phyloP scores from a whole-genome alignment of 2,888 invertebrate species.

The Helicoverpa assulta region DNA sequence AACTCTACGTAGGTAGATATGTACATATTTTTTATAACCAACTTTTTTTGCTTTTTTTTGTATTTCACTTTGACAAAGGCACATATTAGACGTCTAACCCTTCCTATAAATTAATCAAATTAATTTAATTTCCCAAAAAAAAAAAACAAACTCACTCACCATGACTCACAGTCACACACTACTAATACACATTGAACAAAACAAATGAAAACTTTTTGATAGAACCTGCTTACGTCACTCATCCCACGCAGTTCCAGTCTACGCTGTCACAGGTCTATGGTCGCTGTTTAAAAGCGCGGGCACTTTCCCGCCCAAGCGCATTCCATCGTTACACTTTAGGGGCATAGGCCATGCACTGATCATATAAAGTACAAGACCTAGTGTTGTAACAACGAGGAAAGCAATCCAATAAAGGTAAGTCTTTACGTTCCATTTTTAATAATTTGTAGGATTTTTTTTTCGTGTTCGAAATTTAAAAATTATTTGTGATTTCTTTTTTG shows the following conservation, averaged over 20 bases:
- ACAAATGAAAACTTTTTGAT: slow-evolving; percentile 33
- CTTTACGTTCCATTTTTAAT: not conserved
- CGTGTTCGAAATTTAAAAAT: not conserved
- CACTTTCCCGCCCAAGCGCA: slow-evolving; percentile 81
- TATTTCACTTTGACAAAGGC: too few species aligned
- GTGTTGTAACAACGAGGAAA: slow-evolving; percentile 38
- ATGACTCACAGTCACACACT: slow-evolving; percentile 15
- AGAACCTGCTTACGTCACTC: slow-evolving; percentile 66
- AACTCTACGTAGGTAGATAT: too few species aligned
- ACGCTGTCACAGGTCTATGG: slow-evolving; percentile 72
- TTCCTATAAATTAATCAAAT: not conserved
- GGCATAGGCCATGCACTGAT: slow-evolving; percentile 69
- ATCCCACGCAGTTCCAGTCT: slow-evolving; percentile 73
- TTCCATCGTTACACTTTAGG: slow-evolving; percentile 70
- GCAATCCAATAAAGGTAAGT: slow-evolving; percentile 35
- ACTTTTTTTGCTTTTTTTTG: too few species aligned
- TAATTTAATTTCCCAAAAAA: not conserved
- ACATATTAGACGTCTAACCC: too few species aligned
- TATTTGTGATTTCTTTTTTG: not conserved
- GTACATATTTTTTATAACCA: too few species aligned
- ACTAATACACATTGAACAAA: slow-evolving; percentile 5
- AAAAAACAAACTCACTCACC: not conserved
- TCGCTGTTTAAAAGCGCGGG: slow-evolving; percentile 81
- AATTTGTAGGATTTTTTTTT: not conserved
- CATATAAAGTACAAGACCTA: slow-evolving; percentile 16